phyloP scores from a whole-genome alignment of 2,888 invertebrate genomes.

The Unio pictorum region DNA sequence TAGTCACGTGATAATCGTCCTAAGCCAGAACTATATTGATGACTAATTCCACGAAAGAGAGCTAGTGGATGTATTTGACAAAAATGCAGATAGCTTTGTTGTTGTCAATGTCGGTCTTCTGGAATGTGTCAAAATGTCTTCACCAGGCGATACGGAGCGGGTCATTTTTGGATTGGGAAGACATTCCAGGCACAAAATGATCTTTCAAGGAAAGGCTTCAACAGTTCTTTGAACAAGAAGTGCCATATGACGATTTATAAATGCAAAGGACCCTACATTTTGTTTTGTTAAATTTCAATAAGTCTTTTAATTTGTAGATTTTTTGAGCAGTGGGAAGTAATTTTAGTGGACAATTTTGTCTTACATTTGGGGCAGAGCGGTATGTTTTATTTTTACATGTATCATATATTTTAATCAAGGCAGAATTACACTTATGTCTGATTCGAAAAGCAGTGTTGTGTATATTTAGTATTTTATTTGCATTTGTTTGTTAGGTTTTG shows the following conservation, averaged over 20 bases:
- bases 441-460: no score
- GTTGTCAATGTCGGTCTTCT: slow-evolving; percentile 34
- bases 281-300: no score
- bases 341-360: no score
- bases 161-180: slow-evolving; percentile 37
- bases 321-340: no score
- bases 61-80: slow-evolving; percentile 9
- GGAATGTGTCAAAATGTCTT: slow-evolving; percentile 33
- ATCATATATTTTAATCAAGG: no score
- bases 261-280: not conserved
- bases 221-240: not conserved
- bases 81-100: slow-evolving; percentile 17
- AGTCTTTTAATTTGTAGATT: no score
- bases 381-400: no score
- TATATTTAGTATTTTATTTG: no score
- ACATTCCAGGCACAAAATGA: slow-evolving; percentile 23
- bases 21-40: slow-evolving; percentile 33
- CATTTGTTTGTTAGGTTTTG: no score
- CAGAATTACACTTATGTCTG: no score
- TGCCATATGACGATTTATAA: not conserved
- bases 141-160: slow-evolving; percentile 27
- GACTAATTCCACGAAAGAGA: slow-evolving; percentile 33
- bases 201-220: slow-evolving; percentile 28
- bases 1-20: slow-evolving; percentile 37
- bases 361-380: no score